A percentile compares a stretch with the other conserved stretches of the same genome.
These are phyloP conservation scores for Entosphenus tridentatus DNA, from an alignment of 2,113 vertebrate genomes.

Conservation along the genomic window DNA sequence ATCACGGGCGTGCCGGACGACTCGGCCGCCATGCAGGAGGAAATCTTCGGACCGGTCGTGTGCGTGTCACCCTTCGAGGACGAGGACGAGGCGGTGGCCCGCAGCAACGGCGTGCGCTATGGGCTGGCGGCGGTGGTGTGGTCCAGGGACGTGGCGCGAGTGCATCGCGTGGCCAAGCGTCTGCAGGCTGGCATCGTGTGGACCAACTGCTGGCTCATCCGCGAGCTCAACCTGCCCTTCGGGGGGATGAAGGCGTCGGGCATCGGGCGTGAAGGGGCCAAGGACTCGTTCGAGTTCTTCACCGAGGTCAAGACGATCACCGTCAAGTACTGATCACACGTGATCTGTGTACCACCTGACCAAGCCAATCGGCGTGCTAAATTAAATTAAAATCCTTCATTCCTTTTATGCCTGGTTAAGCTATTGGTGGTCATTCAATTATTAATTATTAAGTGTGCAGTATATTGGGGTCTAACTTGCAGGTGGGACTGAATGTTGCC, in stretches of 20 bases:
- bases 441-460: too few species aligned
- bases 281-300: constrained; percentile 79
- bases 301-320: constrained; percentile 79
- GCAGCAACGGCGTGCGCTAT: constrained; percentile 54
- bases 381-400: too few species aligned
- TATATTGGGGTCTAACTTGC: too few species aligned
- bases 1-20: constrained; percentile 39
- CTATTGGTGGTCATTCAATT: too few species aligned
- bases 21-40: constrained; percentile 73
- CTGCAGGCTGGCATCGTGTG: constrained; percentile 65
- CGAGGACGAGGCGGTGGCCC: constrained; percentile 57
- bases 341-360: too few species aligned
- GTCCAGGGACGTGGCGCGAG: constrained; percentile 42
- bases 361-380: too few species aligned
- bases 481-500: too few species aligned
- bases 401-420: too few species aligned
- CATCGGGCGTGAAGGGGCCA: constrained; percentile 65
- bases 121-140: constrained; percentile 62
- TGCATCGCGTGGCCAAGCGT: constrained; percentile 47
- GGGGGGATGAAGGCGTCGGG: constrained; percentile 88
- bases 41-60: constrained; percentile 84
- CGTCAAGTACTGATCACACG: constrained; percentile 42
- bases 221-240: constrained; percentile 83
- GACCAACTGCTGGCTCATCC: constrained; percentile 89
- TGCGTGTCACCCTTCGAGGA: constrained; percentile 57